phyloP scores from a whole-genome alignment of 2,797 vertebrate species.

The Acanthopagrus latus region DNA sequence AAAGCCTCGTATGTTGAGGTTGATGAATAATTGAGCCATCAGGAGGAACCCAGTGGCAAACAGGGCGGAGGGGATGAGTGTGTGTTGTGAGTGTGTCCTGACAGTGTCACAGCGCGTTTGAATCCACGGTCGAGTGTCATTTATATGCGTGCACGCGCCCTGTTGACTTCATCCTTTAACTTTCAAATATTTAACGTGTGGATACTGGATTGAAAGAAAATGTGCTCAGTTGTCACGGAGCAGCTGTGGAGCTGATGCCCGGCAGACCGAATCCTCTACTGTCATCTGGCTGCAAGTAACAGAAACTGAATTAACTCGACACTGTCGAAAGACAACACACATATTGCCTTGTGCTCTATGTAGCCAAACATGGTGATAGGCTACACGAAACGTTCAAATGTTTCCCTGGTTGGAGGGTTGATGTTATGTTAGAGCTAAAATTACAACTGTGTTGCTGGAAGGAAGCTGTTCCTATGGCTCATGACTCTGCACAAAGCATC shows the following conservation, averaged over 20 bases:
- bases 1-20: constrained; percentile 54
- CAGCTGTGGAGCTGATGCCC: not conserved
- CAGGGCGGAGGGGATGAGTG: constrained; percentile 44
- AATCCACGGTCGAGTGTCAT: constrained; percentile 1
- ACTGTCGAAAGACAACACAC: not conserved
- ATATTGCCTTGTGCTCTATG: not conserved
- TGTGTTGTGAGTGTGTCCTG: constrained; percentile 33
- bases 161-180: constrained; percentile 47
- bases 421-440: not conserved
- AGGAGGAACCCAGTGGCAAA: constrained; percentile 56
- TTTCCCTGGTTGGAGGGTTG: not conserved
- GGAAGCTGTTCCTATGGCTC: not conserved
- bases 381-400: not conserved
- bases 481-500: not conserved
- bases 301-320: not conserved
- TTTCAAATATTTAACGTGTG: constrained; percentile 75
- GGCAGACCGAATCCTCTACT: not conserved
- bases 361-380: not conserved
- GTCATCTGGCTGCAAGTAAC: not conserved
- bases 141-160: constrained; percentile 21
- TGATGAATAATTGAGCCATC: constrained; percentile 75
- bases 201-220: constrained; percentile 29
- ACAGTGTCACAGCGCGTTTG: constrained; percentile 16
- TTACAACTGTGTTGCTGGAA: not conserved
- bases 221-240: constrained; percentile 4